These are phyloP conservation scores for Crenuchus spilurus DNA, from an alignment of 2,797 vertebrate species.

Conservation along the genomic window DNA sequence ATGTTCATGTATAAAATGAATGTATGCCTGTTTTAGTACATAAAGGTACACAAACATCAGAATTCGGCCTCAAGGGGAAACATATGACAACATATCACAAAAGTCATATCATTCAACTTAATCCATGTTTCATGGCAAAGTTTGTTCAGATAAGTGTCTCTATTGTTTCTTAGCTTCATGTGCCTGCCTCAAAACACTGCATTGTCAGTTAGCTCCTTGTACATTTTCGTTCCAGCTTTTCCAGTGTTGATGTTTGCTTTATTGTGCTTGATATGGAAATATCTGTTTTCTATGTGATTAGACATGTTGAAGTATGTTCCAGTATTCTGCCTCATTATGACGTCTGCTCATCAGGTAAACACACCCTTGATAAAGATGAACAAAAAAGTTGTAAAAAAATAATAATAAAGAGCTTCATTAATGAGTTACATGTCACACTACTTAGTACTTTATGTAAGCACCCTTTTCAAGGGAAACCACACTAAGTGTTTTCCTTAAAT, in stretches of 20 bases:
- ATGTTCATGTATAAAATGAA: too few species aligned
- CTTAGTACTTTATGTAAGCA: background rate
- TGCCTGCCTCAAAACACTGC: background rate
- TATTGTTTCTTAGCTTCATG: background rate
- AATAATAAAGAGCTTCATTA: background rate
- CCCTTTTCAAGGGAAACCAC: background rate
- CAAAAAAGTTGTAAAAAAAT: background rate
- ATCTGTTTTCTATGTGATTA: background rate
- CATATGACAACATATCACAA: too few species aligned
- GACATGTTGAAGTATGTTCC: constrained; percentile 13
- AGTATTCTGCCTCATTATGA: background rate
- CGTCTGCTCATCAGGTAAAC: background rate
- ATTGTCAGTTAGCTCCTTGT: background rate
- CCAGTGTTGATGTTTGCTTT: background rate
- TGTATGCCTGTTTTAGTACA: too few species aligned
- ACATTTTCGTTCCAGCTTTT: background rate
- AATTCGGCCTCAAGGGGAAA: too few species aligned
- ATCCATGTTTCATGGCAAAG: background rate
- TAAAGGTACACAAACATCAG: too few species aligned
- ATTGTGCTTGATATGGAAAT: constrained; percentile 6
- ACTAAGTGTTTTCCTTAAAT: background rate
- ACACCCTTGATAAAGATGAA: background rate
- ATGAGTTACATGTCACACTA: constrained; percentile 14
- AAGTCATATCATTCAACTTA: too few species aligned
- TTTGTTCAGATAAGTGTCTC: background rate